Conservation (phyloP, 2,888 invertebrate genomes). For the Odiellus spinosus region DNA sequence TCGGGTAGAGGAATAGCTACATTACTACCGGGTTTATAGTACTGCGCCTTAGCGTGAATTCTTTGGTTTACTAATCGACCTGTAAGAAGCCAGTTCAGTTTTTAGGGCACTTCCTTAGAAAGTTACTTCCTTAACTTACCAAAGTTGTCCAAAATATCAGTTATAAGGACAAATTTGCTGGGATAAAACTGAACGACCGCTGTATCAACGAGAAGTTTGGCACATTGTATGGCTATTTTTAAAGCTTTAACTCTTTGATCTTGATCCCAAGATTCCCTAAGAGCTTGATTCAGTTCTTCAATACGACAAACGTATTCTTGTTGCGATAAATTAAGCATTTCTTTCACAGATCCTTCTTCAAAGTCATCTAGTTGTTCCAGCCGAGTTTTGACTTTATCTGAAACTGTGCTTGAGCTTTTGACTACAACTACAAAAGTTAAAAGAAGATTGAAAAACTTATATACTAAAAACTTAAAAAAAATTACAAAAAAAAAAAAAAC, state of each 20-base stretch:
- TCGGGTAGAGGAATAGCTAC: constrained; percentile 33
- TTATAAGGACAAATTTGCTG: constrained; percentile 90
- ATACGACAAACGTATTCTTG: constrained; percentile 79
- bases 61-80: constrained; percentile 75
- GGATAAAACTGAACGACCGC: constrained; percentile 89
- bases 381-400: constrained; percentile 34
- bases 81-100: not conserved
- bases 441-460: too few species aligned
- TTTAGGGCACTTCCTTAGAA: too few species aligned
- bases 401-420: constrained; percentile 53
- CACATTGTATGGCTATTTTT: constrained; percentile 90
- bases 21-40: constrained; percentile 35
- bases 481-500: too few species aligned
- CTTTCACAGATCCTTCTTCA: constrained; percentile 61
- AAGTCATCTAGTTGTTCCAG: constrained; percentile 87
- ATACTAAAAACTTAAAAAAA: too few species aligned
- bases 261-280: constrained; percentile 79
- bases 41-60: constrained; percentile 54
- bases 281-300: constrained; percentile 75
- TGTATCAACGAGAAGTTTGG: constrained; percentile 76
- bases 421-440: constrained; percentile 44
- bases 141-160: constrained; percentile 89
- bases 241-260: constrained; percentile 89
- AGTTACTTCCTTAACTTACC: constrained; percentile 24
- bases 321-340: constrained; percentile 76